Percentiles rank a stretch among this genome's conserved stretches.
phyloP scores from a whole-genome alignment of 1,140 invertebrate genomes.

The Stegodyphus dumicola region DNA sequence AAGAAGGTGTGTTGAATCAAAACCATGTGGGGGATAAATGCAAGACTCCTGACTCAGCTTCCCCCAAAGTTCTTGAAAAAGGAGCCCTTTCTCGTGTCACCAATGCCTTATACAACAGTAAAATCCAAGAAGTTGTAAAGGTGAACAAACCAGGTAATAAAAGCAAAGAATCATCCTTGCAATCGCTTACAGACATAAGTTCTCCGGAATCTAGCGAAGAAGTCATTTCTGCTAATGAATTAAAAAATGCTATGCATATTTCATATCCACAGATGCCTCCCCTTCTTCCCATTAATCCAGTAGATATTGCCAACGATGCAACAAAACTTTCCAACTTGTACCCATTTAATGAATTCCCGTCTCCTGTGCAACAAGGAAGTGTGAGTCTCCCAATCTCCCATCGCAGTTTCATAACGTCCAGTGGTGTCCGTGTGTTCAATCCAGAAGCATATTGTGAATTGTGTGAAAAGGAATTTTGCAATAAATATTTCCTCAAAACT shows the following conservation, averaged over 20 bases:
- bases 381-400: slow-evolving; percentile 33
- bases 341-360: slow-evolving; percentile 26
- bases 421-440: slow-evolving; percentile 84
- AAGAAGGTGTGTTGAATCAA: slow-evolving; percentile 34
- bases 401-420: slow-evolving; percentile 60
- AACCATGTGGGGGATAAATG: slow-evolving; percentile 21
- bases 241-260: slow-evolving; percentile 33
- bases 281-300: slow-evolving; percentile 36
- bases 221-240: slow-evolving; percentile 15
- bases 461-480: slow-evolving; percentile 78
- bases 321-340: slow-evolving; percentile 18
- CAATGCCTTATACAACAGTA: slow-evolving; percentile 53
- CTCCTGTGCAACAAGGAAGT: slow-evolving; percentile 34
- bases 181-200: slow-evolving; percentile 38
- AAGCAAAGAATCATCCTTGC: slow-evolving; percentile 48
- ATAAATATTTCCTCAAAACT: slow-evolving; percentile 99
- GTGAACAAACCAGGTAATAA: slow-evolving; percentile 32
- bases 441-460: slow-evolving; percentile 89
- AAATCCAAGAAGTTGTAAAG: slow-evolving; percentile 35
- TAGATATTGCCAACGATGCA: slow-evolving; percentile 35
- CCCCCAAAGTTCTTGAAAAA: slow-evolving; percentile 58
- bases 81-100: slow-evolving; percentile 63
- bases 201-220: slow-evolving; percentile 54
- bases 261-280: slow-evolving; percentile 35
- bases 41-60: slow-evolving; percentile 62